phyloP scores from a whole-genome alignment of 1,140 invertebrate species.

The Laupala kohalensis region DNA sequence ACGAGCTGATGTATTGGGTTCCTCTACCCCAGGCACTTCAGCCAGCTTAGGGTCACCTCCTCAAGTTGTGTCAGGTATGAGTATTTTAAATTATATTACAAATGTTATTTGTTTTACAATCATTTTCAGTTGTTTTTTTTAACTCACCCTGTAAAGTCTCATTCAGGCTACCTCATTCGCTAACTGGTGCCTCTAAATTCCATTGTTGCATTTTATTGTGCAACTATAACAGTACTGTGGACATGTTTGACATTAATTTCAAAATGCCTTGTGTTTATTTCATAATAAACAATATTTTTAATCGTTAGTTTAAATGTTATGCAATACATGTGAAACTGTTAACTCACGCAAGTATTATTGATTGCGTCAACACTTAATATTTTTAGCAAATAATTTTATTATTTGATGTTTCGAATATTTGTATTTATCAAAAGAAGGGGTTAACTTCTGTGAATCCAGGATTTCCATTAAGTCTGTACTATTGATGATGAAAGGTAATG shows the following conservation, averaged over 20 bases:
- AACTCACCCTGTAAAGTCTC: not conserved
- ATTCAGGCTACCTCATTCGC: not conserved
- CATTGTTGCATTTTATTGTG: not conserved
- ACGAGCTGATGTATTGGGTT: constrained; percentile 48
- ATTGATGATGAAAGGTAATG: no score
- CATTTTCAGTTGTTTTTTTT: not conserved
- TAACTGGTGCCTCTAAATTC: not conserved
- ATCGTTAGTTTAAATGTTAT: no score
- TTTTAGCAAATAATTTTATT: no score
- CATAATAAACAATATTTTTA: no score
- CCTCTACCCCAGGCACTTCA: constrained; percentile 18
- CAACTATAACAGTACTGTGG: not conserved
- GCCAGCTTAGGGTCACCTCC: constrained; percentile 14
- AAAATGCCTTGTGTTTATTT: no score
- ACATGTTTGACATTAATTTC: not conserved
- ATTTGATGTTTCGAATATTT: no score
- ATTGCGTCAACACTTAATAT: no score
- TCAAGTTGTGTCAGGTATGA: constrained; percentile 13
- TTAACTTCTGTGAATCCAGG: no score
- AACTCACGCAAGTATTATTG: no score
- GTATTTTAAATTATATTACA: not conserved
- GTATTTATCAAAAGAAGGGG: no score
- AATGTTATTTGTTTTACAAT: not conserved
- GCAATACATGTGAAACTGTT: no score
- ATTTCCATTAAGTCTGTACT: no score